These are phyloP conservation scores for Epinephelus moara DNA, from an alignment of 2,113 vertebrate genomes.

Conservation along the genomic window DNA sequence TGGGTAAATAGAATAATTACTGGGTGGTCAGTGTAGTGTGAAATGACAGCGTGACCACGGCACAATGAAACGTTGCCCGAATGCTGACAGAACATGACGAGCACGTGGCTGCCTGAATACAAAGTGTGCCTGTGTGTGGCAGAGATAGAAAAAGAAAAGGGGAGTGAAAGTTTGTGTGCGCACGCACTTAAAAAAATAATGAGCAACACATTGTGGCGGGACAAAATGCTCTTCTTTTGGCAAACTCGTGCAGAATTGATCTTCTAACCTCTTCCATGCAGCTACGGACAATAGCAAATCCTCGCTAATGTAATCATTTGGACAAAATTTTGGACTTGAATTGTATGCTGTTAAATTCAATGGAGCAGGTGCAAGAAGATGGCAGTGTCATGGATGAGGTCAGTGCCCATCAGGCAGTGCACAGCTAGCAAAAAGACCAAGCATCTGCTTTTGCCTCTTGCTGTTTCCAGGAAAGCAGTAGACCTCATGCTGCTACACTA, in stretches of 20 bases:
- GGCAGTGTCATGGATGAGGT: conserved; percentile 50
- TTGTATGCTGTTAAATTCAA: conserved; percentile 53
- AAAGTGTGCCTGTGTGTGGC: conserved; percentile 54
- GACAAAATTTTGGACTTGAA: conserved; percentile 52
- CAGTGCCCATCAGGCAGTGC: conserved; percentile 45
- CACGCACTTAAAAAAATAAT: conserved; percentile 44
- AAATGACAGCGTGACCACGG: conserved; percentile 79
- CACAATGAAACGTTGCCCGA: conserved; percentile 76
- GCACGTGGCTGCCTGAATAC: conserved; percentile 69
- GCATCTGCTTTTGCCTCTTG: conserved; percentile 13
- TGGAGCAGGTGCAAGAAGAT: conserved; percentile 50
- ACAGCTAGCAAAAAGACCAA: conserved; percentile 25
- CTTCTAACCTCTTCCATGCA: conserved; percentile 65
- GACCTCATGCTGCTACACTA: neutral
- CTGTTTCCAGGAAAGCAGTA: neutral
- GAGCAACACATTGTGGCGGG: conserved; percentile 34
- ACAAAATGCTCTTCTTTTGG: conserved; percentile 48
- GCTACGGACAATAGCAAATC: conserved; percentile 53
- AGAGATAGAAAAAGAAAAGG: conserved; percentile 54
- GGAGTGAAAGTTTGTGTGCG: conserved; percentile 26
- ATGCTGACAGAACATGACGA: conserved; percentile 75
- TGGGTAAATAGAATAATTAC: conserved; percentile 81
- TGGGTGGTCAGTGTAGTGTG: conserved; percentile 79
- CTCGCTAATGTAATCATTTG: conserved; percentile 55
- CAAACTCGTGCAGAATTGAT: conserved; percentile 52